Evolutionary conservation across 2,888 invertebrate species (phyloP).

Genomic region (Cerceris ruficornis): DNA sequence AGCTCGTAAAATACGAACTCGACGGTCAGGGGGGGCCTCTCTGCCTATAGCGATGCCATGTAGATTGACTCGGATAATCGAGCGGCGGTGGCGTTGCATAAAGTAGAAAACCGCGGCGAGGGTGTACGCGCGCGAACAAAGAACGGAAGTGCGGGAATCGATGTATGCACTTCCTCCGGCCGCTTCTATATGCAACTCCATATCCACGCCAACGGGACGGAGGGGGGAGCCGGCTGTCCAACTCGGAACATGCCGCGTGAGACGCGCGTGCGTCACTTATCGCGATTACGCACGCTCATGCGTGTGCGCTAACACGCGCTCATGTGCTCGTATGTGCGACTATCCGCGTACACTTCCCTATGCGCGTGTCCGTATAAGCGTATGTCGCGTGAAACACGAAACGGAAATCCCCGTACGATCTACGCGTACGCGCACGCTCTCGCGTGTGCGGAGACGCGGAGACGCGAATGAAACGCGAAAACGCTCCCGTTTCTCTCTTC

Average conservation of each 20-base stretch:
- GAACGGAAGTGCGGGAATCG: conserved; percentile 64
- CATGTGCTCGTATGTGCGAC: background rate
- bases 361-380: conserved; percentile 2
- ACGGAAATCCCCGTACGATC: conserved; percentile 58
- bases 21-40: conserved; percentile 12
- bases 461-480: conserved; percentile 5
- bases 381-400: conserved; percentile 51
- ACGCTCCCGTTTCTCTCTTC: background rate
- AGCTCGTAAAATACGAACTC: conserved; percentile 3
- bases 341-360: background rate
- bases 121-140: conserved; percentile 52
- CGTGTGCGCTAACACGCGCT: conserved; percentile 20
- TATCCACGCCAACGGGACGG: background rate
- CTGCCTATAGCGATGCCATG: conserved; percentile 6
- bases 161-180: conserved; percentile 60
- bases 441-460: background rate
- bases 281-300: conserved; percentile 46
- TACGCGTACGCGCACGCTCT: conserved; percentile 13
- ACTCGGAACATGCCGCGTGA: conserved; percentile 9
- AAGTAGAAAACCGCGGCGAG: conserved; percentile 50
- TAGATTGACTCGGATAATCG: conserved; percentile 54
- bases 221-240: background rate
- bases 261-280: conserved; percentile 58
- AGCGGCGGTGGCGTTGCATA: conserved; percentile 36
- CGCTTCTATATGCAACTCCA: conserved; percentile 26